These are phyloP conservation scores for Aurelia sp. DNA, from an alignment of 30 jellyfish, hydroid and myxozoan species.

Conservation along the genomic window DNA sequence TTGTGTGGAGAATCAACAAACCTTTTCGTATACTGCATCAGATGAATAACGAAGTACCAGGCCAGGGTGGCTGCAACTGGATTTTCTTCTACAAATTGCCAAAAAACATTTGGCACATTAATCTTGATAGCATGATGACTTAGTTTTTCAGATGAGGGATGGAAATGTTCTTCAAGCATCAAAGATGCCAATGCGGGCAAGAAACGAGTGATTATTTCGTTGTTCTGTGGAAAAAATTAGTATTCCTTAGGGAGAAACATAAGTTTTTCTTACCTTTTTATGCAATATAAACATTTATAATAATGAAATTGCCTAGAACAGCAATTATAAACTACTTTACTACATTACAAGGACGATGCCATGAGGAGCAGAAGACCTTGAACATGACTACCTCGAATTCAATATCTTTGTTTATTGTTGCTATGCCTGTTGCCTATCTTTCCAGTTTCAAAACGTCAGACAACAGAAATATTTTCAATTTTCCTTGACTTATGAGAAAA, in stretches of 20 bases:
- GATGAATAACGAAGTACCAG: slow-evolving; percentile 72
- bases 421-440: too few relatives aligned
- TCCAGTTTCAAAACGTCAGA: background rate
- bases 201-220: slow-evolving; percentile 79
- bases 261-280: too few relatives aligned
- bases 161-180: slow-evolving; percentile 82
- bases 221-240: slow-evolving; percentile 44
- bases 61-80: slow-evolving; percentile 48
- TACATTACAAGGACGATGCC: too few relatives aligned
- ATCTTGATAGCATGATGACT: slow-evolving; percentile 35
- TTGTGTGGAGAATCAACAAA: background rate
- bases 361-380: too few relatives aligned
- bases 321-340: too few relatives aligned
- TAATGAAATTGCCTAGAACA: too few relatives aligned
- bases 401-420: too few relatives aligned
- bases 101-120: slow-evolving; percentile 59
- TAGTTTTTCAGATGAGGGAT: slow-evolving; percentile 26
- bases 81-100: slow-evolving; percentile 59
- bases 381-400: too few relatives aligned
- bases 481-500: too few relatives aligned
- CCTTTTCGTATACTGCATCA: slow-evolving; percentile 76
- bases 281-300: too few relatives aligned
- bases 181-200: slow-evolving; percentile 82
- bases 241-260: too few relatives aligned
- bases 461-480: too few relatives aligned